Percentiles rank a stretch among this genome's conserved stretches.
These are phyloP conservation scores for Neolamprologus caudopunctatus DNA, from an alignment of 2,113 vertebrate species.

Conservation along the genomic window DNA sequence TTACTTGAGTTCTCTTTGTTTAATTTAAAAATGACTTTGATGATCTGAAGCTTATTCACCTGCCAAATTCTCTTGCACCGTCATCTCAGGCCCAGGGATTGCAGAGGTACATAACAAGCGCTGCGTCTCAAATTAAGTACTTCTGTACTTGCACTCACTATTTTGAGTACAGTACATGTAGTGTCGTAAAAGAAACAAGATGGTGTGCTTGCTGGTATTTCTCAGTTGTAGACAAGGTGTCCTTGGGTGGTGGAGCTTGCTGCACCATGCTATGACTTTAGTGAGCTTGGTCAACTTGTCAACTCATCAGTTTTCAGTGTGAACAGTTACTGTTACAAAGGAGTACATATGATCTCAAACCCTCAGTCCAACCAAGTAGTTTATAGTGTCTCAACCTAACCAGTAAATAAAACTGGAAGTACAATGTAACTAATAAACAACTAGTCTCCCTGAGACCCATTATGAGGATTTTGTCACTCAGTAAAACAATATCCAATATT, in stretches of 20 bases:
- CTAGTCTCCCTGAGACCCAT: not conserved
- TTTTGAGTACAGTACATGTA: not conserved
- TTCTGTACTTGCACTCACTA: not conserved
- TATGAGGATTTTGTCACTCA: not conserved
- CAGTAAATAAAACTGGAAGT: not conserved
- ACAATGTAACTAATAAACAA: not conserved
- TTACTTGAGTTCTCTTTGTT: not conserved
- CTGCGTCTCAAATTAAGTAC: not conserved
- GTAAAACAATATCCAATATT: not conserved
- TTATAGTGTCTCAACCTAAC: not conserved
- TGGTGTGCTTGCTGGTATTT: not conserved
- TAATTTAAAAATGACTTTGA: not conserved
- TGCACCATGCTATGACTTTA: not conserved
- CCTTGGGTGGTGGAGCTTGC: not conserved
- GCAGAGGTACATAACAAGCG: not conserved
- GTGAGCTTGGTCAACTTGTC: not conserved
- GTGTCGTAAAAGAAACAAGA: not conserved
- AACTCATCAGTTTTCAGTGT: not conserved
- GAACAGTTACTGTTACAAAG: not conserved
- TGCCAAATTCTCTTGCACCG: not conserved
- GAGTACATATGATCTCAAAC: not conserved
- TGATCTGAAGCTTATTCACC: not conserved
- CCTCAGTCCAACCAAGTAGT: not conserved
- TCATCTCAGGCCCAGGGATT: not conserved
- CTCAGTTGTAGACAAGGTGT: not conserved